Base-by-base conservation (phyloP, 1,140 invertebrate species). In the Pissodes strobi region DNA sequence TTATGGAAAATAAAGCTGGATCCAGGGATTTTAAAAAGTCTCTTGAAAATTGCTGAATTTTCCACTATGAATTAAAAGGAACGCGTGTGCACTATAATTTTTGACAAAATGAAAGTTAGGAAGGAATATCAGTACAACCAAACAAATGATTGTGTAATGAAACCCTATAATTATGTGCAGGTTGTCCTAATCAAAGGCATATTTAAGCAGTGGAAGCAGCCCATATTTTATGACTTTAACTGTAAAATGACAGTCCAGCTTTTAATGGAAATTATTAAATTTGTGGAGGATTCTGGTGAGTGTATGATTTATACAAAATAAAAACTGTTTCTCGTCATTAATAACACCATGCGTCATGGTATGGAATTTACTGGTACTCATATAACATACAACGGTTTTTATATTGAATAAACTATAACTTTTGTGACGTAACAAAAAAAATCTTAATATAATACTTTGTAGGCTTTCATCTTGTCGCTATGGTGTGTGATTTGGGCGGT, bases 161-260 rank as follows among this genome's bases (percentile, higher is more conserved):
- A 63, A 43, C 60, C 60, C 3, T 56, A 6, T 13, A 17, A 12
- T 39, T 63, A 63, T 43, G 60, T 60, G 13, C 45, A 66, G 41
- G 53, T 55, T 19, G 56, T 62, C 10, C 58, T 72, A n/a, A 19
- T 6, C 15, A 37, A 53, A 52, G 55, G 58, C 0, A 45, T 79
- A 6, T 61, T 65, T 49, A 22, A 25, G n/a, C 70, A 67, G 1
- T 79, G 76, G 76, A 77, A 77, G 46, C 73, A 78, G 62, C 70
- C 72, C 0, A 52, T 78, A 4, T 77, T 69, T 45, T 73, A 67
- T 59, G 48, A 69, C 41, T 79, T 70, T 70, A 71, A 78, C 43
- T 52, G 30, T 8, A 5, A 49, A 15, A 69, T 79, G 59, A 76
- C 62, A 63, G 39, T 12, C 1, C 1, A n/a, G 0, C 46, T 25